Evolutionary conservation across 2,113 vertebrate species (phyloP).

Genomic region (Mus pahari): DNA sequence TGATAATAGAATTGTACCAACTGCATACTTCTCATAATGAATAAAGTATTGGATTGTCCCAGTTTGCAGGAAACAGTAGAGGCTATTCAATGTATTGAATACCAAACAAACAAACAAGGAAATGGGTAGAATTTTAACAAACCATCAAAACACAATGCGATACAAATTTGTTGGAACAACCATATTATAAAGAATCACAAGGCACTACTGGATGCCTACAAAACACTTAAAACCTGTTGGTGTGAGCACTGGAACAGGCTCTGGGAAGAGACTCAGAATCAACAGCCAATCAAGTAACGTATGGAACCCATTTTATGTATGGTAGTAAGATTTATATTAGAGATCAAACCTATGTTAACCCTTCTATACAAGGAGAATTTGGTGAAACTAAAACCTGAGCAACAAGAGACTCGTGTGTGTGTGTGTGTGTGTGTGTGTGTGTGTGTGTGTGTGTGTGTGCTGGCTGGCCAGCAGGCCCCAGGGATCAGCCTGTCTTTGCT

Average conservation of each 20-base stretch:
- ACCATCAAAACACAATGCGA: neutral
- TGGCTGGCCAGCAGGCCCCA: neutral
- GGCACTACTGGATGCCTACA: neutral
- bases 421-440: neutral
- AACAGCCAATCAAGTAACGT: neutral
- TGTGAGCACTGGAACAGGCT: neutral
- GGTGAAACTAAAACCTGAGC: neutral
- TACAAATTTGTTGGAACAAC: neutral
- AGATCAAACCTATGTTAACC: neutral
- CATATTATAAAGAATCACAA: neutral
- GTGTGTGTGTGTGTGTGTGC: neutral
- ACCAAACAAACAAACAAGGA: neutral
- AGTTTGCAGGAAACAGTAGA: neutral
- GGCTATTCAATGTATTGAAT: neutral
- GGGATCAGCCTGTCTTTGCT: neutral
- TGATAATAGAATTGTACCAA: neutral
- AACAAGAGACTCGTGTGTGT: neutral
- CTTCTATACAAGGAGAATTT: neutral
- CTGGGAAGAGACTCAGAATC: neutral
- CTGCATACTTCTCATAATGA: neutral
- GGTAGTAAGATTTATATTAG: neutral
- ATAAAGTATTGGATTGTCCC: neutral
- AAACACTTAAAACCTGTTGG: neutral
- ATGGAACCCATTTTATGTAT: neutral
- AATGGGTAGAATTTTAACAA: conserved; percentile 12